Evolutionary conservation across 1,140 invertebrate genomes (phyloP), one percentile per base, ranked within the genome.

Genomic region (Bradynema listronoti): DNA sequence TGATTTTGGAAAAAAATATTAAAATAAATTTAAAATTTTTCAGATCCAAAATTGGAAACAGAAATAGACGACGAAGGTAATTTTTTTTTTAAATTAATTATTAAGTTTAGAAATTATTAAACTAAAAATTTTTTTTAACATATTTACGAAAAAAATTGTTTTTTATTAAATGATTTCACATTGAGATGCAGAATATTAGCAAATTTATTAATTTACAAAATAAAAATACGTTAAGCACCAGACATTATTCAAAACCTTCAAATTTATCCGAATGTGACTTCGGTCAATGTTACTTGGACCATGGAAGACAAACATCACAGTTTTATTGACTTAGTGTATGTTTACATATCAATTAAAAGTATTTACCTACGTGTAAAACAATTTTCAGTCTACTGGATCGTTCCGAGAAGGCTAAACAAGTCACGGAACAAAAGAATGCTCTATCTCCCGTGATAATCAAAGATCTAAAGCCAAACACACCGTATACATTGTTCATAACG

Each of bases 401-500:
- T 25, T 42, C 45, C 9, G 66, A 67, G 42, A 19, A 65, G 16
- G 58, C 61, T 25, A 46, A 47, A 16, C 47, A 53, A 25, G 64
- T 71, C 32, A 61, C 54, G 58, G 47, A 56, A 4, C 59, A 62
- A 34, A 52, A 49, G 45, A 72, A 72, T 34, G 71, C 52, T 39
- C 72, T 70, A 56, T 63, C 71, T 1, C 69, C 69, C 25, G 53
- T 73, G 27, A n/a, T 65, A n/a, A 42, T 72, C n/a, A 46, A 66
- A 14, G n/a, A 65, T 24, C 59, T 75, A 24, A 49, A 53, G 41
- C 67, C 72, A 2, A 73, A 71, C n/a, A 77, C 73, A n/a, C 64
- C 72, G 1, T 76, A 78, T 45, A 76, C 71, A 22, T 43, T 76
- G 7, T 69, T 72, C 32, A 59, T 72, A 11, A 61, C 56, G 7